Evolutionary conservation across 2,888 invertebrate species (phyloP).

Genomic region (Serrognathus titanus): DNA sequence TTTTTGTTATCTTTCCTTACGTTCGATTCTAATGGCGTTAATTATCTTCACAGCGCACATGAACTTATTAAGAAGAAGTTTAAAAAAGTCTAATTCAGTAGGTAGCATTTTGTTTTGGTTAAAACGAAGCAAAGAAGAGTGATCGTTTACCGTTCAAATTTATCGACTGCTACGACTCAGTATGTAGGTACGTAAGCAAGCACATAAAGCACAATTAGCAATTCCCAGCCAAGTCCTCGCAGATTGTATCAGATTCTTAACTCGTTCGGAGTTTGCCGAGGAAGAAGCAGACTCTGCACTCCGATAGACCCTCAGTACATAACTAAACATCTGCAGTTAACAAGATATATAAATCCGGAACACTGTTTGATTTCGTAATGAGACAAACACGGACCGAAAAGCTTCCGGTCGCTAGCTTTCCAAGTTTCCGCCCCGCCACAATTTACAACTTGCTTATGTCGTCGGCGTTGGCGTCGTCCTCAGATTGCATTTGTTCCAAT

Average conservation of each 20-base stretch:
- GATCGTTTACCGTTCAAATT: no score
- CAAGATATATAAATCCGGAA: conserved; percentile 38
- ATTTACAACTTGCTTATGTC: conserved; percentile 32
- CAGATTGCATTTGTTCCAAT: conserved; percentile 19
- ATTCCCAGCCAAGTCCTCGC: conserved; percentile 1
- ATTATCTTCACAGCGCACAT: no score
- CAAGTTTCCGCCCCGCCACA: conserved; percentile 33
- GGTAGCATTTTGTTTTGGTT: no score
- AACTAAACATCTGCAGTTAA: conserved; percentile 32
- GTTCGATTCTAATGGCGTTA: no score
- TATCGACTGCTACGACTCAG: no score
- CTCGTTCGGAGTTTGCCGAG: conserved; percentile 11
- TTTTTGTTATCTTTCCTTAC: no score
- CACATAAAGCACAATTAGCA: no score
- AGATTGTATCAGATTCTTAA: conserved; percentile 18
- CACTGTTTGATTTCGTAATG: conserved; percentile 45
- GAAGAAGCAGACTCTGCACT: conserved; percentile 14
- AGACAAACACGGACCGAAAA: conserved; percentile 41
- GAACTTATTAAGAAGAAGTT: no score
- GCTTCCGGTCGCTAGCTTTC: conserved; percentile 36
- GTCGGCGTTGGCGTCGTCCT: conserved; percentile 3
- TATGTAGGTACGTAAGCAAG: no score
- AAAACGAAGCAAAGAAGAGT: no score
- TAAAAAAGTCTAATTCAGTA: no score
- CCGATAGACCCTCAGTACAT: conserved; percentile 18